Conservation (phyloP, 64 coral and sea anemone species). For the Porites australiensis region DNA sequence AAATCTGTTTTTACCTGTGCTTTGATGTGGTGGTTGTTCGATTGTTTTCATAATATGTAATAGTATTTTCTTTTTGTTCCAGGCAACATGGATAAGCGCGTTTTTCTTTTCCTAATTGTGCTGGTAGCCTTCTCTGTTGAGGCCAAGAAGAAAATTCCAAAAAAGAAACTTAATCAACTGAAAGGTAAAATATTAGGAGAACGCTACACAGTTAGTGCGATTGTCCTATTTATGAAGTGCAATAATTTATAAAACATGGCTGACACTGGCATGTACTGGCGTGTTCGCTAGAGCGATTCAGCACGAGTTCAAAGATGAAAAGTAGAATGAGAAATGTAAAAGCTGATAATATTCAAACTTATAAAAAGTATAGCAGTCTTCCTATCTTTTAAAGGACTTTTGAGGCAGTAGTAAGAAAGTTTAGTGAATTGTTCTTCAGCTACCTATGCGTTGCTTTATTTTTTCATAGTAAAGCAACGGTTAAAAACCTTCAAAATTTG, state of each 20-base stretch:
- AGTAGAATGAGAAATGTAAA: neutral
- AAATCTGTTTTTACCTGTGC: too few species aligned
- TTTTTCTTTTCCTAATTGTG: slow-evolving; percentile 58
- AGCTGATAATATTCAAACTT: too few species aligned
- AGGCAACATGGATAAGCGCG: slow-evolving; percentile 76
- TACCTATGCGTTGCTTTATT: too few species aligned
- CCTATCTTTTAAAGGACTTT: too few species aligned
- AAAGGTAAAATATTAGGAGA: slow-evolving; percentile 1
- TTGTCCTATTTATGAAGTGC: neutral
- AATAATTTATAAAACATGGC: neutral
- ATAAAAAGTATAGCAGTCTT: too few species aligned
- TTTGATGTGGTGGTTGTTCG: too few species aligned
- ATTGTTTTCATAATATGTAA: too few species aligned
- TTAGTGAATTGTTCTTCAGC: too few species aligned
- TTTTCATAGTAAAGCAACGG: too few species aligned
- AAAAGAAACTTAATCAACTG: slow-evolving; percentile 57
- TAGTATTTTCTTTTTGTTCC: neutral
- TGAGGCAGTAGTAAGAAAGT: too few species aligned
- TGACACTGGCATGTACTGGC: neutral
- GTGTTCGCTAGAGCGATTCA: neutral
- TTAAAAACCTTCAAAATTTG: too few species aligned
- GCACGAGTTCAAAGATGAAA: neutral
- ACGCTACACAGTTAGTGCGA: neutral
- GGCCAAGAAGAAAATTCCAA: slow-evolving; percentile 59
- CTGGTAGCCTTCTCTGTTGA: slow-evolving; percentile 67